Conservation (phyloP, 2,797 vertebrate genomes). For the Nannoperca australis region DNA sequence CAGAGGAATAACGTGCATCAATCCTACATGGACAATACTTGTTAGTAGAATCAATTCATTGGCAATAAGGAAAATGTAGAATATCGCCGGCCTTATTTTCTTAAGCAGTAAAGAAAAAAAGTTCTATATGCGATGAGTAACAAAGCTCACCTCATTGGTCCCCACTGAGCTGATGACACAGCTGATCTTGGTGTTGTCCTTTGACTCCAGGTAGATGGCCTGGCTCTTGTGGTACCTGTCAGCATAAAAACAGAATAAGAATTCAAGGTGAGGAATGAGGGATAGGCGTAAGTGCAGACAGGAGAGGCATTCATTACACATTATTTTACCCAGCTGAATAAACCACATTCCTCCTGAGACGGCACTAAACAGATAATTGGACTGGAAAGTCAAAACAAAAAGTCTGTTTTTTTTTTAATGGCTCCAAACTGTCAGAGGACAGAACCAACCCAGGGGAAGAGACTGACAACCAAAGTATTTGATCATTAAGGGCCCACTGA, state of each 20-base stretch:
- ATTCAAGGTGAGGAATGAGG: conserved; percentile 9
- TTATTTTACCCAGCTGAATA: conserved; percentile 46
- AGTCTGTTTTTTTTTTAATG: conserved; percentile 36
- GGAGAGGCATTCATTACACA: conserved; percentile 32
- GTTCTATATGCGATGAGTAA: neutral
- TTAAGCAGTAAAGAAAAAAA: neutral
- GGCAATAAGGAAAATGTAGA: neutral
- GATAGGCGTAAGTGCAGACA: conserved; percentile 12
- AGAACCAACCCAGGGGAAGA: conserved; percentile 37
- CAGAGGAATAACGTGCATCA: neutral
- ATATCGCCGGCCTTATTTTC: neutral
- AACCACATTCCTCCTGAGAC: conserved; percentile 48
- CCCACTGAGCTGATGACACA: conserved; percentile 99
- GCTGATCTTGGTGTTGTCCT: conserved; percentile 99
- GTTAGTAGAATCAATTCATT: neutral
- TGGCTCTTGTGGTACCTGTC: conserved; percentile 99
- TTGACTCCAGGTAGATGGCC: conserved; percentile 98
- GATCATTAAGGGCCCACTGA: conserved; percentile 61
- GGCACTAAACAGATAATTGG: conserved; percentile 61
- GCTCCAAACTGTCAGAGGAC: conserved; percentile 58
- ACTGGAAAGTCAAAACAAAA: conserved; percentile 63
- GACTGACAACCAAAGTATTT: conserved; percentile 49
- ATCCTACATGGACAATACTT: neutral
- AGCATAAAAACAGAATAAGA: neutral
- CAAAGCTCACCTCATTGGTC: conserved; percentile 92